Percentiles rank a stretch among this genome's conserved stretches.
Evolutionary conservation across 2,113 vertebrate genomes (phyloP).

Genomic region (Penelope pileata): DNA sequence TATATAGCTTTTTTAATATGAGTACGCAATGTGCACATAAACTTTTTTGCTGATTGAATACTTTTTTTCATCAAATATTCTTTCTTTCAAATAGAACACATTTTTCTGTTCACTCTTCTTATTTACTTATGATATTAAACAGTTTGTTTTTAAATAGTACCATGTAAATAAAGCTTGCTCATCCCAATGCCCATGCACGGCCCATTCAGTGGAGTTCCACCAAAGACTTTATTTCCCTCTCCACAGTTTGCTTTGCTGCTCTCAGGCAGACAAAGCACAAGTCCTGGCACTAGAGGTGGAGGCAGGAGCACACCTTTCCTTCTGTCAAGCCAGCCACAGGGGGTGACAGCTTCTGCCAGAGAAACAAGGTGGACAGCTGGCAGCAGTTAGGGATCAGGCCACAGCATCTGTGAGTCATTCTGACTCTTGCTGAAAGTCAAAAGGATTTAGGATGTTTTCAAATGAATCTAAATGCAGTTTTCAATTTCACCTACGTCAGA

Average conservation of each 20-base stretch:
- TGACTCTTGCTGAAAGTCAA: not conserved
- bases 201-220: not conserved
- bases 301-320: not conserved
- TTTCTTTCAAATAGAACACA: not conserved
- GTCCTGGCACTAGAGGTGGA: not conserved
- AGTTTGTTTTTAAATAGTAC: not conserved
- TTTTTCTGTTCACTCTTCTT: not conserved
- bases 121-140: not conserved
- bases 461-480: not conserved
- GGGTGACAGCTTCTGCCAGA: not conserved
- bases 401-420: not conserved
- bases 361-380: not conserved
- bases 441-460: slow-evolving; percentile 8
- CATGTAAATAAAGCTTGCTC: not conserved
- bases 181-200: not conserved
- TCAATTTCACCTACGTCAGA: not conserved
- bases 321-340: fast-evolving
- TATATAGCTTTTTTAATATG: not conserved
- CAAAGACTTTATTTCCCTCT: not conserved
- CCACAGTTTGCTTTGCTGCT: not conserved
- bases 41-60: not conserved
- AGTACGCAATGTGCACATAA: not conserved
- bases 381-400: not conserved
- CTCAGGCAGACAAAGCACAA: not conserved
- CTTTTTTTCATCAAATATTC: not conserved